phyloP scores from a whole-genome alignment of 1,140 invertebrate species.

The Heliconius hewitsoni region DNA sequence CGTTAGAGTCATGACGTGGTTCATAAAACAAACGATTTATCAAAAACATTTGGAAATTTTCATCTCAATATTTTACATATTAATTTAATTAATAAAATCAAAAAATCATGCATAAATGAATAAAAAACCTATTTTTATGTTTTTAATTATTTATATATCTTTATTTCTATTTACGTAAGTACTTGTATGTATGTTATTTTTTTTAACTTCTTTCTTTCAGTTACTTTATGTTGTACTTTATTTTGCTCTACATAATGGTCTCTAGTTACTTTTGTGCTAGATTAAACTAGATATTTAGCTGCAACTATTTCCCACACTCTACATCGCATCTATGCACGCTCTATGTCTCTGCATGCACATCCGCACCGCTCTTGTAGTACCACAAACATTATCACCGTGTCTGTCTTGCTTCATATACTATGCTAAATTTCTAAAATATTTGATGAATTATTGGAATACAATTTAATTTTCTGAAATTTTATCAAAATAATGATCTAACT shows the following conservation, averaged over 20 bases:
- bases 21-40: neutral
- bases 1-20: neutral
- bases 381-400: neutral
- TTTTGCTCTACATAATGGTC: neutral
- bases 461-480: neutral
- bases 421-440: neutral
- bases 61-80: neutral
- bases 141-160: neutral
- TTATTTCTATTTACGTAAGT: neutral
- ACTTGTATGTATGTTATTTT: neutral
- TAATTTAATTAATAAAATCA: neutral
- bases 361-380: slow-evolving; percentile 19
- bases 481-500: neutral
- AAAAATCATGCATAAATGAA: neutral
- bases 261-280: neutral
- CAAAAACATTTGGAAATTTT: neutral
- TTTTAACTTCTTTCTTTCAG: neutral
- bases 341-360: slow-evolving; percentile 25
- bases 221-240: neutral
- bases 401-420: slow-evolving; percentile 1
- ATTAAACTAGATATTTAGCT: neutral
- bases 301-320: neutral
- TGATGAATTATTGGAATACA: neutral
- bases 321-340: slow-evolving; percentile 17
- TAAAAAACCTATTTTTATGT: neutral